Conservation (phyloP, 2,888 invertebrate genomes). For the Ferrisia virgata region DNA sequence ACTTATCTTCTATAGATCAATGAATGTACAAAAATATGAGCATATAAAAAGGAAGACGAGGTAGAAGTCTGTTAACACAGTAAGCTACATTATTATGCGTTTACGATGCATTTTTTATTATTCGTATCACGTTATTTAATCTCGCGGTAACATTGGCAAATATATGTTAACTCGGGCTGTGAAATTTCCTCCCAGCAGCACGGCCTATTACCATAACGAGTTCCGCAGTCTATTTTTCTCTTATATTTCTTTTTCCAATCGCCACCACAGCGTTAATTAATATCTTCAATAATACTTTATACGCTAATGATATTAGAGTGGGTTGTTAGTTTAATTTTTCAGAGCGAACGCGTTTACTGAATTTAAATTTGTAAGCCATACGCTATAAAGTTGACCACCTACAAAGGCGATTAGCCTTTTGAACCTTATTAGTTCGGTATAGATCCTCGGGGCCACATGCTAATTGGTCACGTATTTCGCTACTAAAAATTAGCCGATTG, state of each 20-base stretch:
- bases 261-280: neutral
- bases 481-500: constrained; percentile 43
- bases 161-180: neutral
- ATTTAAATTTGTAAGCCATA: constrained; percentile 1
- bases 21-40: neutral
- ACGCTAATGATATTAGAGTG: constrained; percentile 40
- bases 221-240: neutral
- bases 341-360: constrained; percentile 30
- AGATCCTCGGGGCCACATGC: neutral
- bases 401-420: constrained; percentile 33
- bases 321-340: constrained; percentile 34
- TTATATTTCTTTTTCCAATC: neutral
- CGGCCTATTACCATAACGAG: constrained; percentile 10
- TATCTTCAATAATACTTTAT: constrained; percentile 12
- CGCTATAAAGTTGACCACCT: neutral
- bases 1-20: no score
- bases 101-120: neutral
- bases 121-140: constrained; percentile 14
- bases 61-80: neutral
- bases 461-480: constrained; percentile 43
- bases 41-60: neutral
- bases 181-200: neutral
- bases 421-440: constrained; percentile 40
- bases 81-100: neutral
- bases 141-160: constrained; percentile 5